A percentile compares a stretch with the other conserved stretches of the same genome.
These are phyloP conservation scores for Glaucidium brasilianum DNA, from an alignment of 2,113 vertebrate genomes.

Conservation along the genomic window DNA sequence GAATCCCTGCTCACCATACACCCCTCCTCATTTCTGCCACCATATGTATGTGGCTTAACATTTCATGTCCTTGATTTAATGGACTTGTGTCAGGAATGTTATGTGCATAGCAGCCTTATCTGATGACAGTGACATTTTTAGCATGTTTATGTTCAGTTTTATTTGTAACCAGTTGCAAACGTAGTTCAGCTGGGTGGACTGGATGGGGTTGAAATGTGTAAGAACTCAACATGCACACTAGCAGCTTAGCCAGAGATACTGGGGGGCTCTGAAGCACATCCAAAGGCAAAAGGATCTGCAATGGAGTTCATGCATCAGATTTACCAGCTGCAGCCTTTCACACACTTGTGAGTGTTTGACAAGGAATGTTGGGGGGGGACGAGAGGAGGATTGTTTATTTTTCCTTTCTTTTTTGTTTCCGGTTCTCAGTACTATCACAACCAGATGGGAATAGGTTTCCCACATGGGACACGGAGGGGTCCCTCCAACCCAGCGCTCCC, in stretches of 20 bases:
- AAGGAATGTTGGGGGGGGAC: fast-evolving
- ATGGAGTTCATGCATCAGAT: neutral
- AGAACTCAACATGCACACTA: neutral
- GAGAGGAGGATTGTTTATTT: neutral
- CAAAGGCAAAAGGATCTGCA: neutral
- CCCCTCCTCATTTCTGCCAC: neutral
- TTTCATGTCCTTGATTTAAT: conserved; percentile 7
- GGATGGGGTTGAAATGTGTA: neutral
- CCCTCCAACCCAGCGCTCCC: neutral
- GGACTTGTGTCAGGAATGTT: conserved; percentile 28
- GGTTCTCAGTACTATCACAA: conserved; percentile 5
- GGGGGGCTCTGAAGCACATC: neutral
- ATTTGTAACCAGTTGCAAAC: neutral
- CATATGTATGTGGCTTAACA: neutral
- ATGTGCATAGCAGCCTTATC: conserved; percentile 49
- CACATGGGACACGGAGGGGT: neutral
- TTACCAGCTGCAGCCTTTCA: conserved; percentile 50
- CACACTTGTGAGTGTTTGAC: neutral
- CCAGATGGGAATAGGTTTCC: conserved; percentile 44
- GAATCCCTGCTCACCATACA: neutral
- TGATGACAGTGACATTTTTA: conserved; percentile 35
- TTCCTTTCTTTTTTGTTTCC: neutral
- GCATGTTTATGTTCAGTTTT: neutral
- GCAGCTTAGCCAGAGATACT: neutral
- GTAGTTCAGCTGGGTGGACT: neutral